phyloP scores from a whole-genome alignment of 2,888 invertebrate genomes.

The Galerucella calmariensis region DNA sequence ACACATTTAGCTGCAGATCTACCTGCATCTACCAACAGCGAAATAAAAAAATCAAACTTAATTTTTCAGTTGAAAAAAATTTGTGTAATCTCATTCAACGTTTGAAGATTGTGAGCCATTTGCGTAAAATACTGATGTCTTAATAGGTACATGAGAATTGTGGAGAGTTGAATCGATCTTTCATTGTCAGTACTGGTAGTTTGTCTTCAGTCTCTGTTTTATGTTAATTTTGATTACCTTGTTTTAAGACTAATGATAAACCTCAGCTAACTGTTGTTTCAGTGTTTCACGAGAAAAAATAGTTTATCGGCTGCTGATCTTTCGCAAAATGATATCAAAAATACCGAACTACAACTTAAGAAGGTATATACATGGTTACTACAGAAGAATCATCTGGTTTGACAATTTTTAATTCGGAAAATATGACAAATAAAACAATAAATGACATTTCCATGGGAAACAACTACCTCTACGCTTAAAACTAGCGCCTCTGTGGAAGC shows the following conservation, averaged over 20 bases:
- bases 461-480: too few relatives aligned
- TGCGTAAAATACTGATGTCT: conserved; percentile 4
- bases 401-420: too few relatives aligned
- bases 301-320: too few relatives aligned
- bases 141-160: conserved; percentile 22
- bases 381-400: too few relatives aligned
- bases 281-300: background rate
- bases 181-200: conserved; percentile 18
- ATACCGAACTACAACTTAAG: too few relatives aligned
- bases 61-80: conserved; percentile 2
- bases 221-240: conserved; percentile 7
- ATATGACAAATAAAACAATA: too few relatives aligned
- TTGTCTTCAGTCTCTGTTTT: conserved; percentile 9
- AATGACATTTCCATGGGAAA: too few relatives aligned
- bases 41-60: conserved; percentile 24
- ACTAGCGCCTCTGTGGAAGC: too few relatives aligned
- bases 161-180: conserved; percentile 7
- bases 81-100: conserved; percentile 14
- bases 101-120: background rate
- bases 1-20: conserved; percentile 39
- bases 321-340: too few relatives aligned
- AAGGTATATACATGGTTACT: too few relatives aligned
- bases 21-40: conserved; percentile 24
- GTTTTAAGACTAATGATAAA: background rate
- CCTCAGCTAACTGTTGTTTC: background rate